A percentile compares a stretch with the other conserved stretches of the same genome.
These are phyloP conservation scores for Tor tambroides DNA, from an alignment of 2,113 vertebrate genomes.

Conservation along the genomic window DNA sequence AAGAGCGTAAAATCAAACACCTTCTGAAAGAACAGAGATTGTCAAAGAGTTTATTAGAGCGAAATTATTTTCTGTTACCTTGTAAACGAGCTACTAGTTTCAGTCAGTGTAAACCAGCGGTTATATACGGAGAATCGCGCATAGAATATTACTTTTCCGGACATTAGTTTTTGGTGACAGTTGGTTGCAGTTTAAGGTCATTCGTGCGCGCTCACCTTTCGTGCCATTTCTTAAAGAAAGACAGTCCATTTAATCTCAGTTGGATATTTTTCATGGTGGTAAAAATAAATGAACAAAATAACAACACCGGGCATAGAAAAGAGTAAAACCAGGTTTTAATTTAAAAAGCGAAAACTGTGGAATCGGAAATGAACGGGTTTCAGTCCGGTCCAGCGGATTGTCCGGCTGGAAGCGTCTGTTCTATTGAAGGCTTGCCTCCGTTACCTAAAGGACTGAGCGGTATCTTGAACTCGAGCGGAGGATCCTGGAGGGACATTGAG, in stretches of 20 bases:
- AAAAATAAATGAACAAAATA: background rate
- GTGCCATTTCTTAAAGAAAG: background rate
- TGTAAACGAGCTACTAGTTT: background rate
- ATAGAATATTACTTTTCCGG: background rate
- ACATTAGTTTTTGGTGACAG: background rate
- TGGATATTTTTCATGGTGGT: background rate
- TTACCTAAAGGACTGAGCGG: constrained; percentile 81
- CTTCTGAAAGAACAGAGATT: background rate
- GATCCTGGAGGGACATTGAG: constrained; percentile 81
- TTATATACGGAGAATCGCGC: background rate
- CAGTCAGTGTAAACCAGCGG: background rate
- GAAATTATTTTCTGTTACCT: background rate
- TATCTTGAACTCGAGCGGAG: constrained; percentile 80
- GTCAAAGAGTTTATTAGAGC: background rate
- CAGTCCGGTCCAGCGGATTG: constrained; percentile 60
- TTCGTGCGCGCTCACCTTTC: background rate
- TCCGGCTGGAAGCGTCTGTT: constrained; percentile 59
- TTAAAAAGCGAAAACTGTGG: background rate
- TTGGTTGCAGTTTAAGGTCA: background rate
- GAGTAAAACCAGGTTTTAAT: background rate
- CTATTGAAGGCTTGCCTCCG: constrained; percentile 76
- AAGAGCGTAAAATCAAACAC: background rate
- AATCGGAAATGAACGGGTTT: constrained; percentile 69
- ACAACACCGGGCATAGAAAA: background rate
- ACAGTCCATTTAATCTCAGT: background rate